These are phyloP conservation scores for Gyps fulvus DNA, from an alignment of 2,113 vertebrate genomes.

Conservation along the genomic window DNA sequence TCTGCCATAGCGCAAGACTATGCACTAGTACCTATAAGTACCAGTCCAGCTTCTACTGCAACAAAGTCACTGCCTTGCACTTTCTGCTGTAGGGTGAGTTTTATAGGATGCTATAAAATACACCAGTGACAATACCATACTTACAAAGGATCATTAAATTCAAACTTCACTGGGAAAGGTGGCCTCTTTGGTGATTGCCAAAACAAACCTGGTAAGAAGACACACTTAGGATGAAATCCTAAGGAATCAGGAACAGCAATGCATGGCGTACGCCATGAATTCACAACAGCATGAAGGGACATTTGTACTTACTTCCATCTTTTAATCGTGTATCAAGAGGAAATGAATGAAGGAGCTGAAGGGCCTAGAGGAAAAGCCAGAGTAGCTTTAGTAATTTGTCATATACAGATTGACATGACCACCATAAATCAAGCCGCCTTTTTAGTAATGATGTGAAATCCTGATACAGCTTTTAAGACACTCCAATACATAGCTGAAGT, in stretches of 20 bases:
- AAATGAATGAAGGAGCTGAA: conserved; percentile 95
- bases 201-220: conserved; percentile 86
- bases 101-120: not conserved
- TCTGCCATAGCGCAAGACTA: not conserved
- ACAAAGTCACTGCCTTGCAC: not conserved
- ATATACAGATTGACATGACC: not conserved
- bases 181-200: conserved; percentile 99
- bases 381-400: not conserved
- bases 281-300: not conserved
- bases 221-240: conserved; percentile 37
- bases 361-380: conserved; percentile 76
- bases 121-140: conserved; percentile 60
- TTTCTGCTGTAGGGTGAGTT: not conserved
- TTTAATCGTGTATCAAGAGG: conserved; percentile 94
- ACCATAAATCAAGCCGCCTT: not conserved
- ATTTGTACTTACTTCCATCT: conserved; percentile 90
- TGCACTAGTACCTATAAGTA: not conserved
- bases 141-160: conserved; percentile 90
- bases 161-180: conserved; percentile 90
- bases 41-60: not conserved
- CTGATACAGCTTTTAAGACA: not conserved
- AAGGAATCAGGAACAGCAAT: not conserved
- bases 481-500: not conserved
- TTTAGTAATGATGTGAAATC: not conserved
- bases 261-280: not conserved